phyloP scores from a whole-genome alignment of 2,113 vertebrate genomes.

The Gallinago paraguaiae region DNA sequence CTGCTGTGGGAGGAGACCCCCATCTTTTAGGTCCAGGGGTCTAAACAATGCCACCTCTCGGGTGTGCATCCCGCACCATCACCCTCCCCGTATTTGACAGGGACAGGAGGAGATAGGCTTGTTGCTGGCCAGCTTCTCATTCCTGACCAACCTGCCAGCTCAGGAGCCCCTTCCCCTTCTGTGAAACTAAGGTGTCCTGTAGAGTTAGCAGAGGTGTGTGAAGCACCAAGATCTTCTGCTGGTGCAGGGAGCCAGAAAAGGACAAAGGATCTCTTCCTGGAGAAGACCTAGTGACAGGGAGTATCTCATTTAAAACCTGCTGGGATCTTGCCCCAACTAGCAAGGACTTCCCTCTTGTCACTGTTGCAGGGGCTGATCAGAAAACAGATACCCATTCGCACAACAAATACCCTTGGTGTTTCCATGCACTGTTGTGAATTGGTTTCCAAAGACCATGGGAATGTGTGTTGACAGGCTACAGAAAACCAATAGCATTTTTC shows the following conservation, averaged over 20 bases:
- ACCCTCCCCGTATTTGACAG: not conserved
- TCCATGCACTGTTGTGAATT: not conserved
- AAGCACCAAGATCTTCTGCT: not conserved
- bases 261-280: not conserved
- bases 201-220: accelerated
- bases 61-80: not conserved
- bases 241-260: not conserved
- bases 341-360: not conserved
- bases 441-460: not conserved
- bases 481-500: not conserved
- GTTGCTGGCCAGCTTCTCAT: not conserved
- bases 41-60: not conserved
- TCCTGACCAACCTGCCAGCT: not conserved
- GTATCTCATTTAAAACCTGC: not conserved
- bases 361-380: not conserved
- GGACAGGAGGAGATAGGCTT: not conserved
- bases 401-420: not conserved
- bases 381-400: not conserved
- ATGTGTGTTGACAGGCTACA: not conserved
- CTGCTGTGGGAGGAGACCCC: not conserved
- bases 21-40: not conserved
- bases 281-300: not conserved
- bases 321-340: not conserved
- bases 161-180: not conserved
- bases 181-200: not conserved